Evolutionary conservation across 2,888 invertebrate genomes (phyloP).

Genomic region (Aplocera efformata): DNA sequence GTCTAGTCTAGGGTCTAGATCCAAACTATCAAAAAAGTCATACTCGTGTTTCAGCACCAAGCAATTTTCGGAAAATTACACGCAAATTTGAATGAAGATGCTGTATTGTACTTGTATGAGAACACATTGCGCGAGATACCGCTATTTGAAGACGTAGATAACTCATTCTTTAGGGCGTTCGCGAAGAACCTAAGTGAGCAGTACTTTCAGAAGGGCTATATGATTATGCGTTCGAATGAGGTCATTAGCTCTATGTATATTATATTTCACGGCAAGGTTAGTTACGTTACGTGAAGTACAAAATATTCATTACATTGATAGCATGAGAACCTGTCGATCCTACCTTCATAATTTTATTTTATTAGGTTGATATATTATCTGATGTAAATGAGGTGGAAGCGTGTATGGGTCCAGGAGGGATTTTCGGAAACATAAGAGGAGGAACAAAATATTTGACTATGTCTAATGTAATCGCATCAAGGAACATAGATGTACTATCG

Average conservation of each 20-base stretch:
- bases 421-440: constrained; percentile 73
- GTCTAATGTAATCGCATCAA: constrained; percentile 68
- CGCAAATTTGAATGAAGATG: constrained; percentile 77
- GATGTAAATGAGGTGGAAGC: constrained; percentile 68
- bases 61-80: constrained; percentile 72
- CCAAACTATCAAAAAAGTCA: no score
- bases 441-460: constrained; percentile 58
- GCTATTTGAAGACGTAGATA: constrained; percentile 73
- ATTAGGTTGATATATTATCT: constrained; percentile 65
- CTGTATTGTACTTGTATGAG: constrained; percentile 76
- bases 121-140: constrained; percentile 75
- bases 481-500: constrained; percentile 71
- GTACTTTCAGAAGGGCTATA: constrained; percentile 71
- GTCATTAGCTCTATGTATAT: constrained; percentile 67
- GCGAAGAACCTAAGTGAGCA: constrained; percentile 68
- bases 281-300: constrained; percentile 1
- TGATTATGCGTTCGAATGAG: constrained; percentile 67
- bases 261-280: constrained; percentile 72
- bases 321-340: neutral
- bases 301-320: no score
- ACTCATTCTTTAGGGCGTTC: constrained; percentile 76
- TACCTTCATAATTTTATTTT: constrained; percentile 2
- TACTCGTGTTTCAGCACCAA: constrained; percentile 58
- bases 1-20: no score
- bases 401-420: constrained; percentile 75